phyloP scores from a whole-genome alignment of 2,113 vertebrate genomes.

The Empidonax traillii region DNA sequence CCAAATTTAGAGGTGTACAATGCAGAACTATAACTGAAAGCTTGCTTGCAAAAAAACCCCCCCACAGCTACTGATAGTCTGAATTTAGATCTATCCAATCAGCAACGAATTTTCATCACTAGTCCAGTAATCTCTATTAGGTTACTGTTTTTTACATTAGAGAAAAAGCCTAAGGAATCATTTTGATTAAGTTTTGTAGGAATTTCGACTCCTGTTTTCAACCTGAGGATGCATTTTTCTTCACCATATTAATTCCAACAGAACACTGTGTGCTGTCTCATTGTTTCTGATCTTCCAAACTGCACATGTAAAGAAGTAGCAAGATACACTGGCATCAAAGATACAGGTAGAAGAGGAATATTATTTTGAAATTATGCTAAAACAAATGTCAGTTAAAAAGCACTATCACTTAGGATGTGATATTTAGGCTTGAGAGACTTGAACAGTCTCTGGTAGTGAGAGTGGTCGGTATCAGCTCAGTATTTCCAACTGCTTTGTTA shows the following conservation, averaged over 20 bases:
- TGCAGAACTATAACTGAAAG: neutral
- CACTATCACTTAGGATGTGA: neutral
- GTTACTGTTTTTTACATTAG: neutral
- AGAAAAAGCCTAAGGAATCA: neutral
- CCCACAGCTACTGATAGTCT: neutral
- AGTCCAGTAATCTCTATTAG: neutral
- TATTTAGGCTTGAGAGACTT: neutral
- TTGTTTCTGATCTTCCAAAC: neutral
- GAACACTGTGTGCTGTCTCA: neutral
- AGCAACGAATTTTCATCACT: neutral
- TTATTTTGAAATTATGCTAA: neutral
- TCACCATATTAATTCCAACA: neutral
- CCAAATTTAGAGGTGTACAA: neutral
- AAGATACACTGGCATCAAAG: neutral
- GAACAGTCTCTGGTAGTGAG: neutral
- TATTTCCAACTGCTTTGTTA: neutral
- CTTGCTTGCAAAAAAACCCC: neutral
- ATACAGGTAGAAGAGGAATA: neutral
- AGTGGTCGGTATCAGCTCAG: neutral
- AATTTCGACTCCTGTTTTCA: neutral
- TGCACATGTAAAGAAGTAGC: neutral
- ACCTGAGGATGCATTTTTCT: neutral
- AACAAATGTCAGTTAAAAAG: neutral
- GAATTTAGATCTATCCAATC: neutral
- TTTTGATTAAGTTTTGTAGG: neutral